Conservation (phyloP, 2,113 vertebrate genomes). For the Notarius lentiginosus region DNA sequence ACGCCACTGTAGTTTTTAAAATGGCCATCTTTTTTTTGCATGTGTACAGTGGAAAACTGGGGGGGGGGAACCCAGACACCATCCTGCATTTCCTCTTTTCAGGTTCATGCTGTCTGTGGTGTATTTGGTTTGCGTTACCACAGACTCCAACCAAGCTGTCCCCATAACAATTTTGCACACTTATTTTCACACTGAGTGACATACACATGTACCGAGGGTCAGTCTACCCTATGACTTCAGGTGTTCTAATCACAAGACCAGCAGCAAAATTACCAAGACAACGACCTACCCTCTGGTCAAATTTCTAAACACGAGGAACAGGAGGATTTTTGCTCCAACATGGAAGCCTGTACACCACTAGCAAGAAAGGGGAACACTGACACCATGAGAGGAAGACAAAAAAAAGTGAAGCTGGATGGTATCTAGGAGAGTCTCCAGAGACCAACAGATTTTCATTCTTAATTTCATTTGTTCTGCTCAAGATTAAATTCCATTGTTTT, state of each 20-base stretch:
- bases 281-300: slow-evolving; percentile 18
- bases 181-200: too few species aligned
- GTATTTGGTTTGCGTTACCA: slow-evolving; percentile 75
- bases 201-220: neutral
- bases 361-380: neutral
- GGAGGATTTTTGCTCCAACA: neutral
- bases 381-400: neutral
- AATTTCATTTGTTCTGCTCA: slow-evolving; percentile 66
- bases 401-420: neutral
- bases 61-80: neutral
- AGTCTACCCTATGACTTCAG: slow-evolving; percentile 48
- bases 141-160: slow-evolving; percentile 69
- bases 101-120: slow-evolving; percentile 59
- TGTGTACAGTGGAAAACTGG: neutral
- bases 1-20: neutral
- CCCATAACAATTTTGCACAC: slow-evolving; percentile 38
- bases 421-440: slow-evolving; percentile 30
- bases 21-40: neutral
- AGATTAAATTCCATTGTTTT: slow-evolving; percentile 67
- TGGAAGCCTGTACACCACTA: too few species aligned
- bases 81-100: neutral
- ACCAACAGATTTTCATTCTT: slow-evolving; percentile 64
- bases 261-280: slow-evolving; percentile 59
- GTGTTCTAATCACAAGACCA: slow-evolving; percentile 69
- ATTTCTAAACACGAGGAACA: neutral